phyloP scores from a whole-genome alignment of 2,888 invertebrate genomes.

The Drosophila vallismaia region DNA sequence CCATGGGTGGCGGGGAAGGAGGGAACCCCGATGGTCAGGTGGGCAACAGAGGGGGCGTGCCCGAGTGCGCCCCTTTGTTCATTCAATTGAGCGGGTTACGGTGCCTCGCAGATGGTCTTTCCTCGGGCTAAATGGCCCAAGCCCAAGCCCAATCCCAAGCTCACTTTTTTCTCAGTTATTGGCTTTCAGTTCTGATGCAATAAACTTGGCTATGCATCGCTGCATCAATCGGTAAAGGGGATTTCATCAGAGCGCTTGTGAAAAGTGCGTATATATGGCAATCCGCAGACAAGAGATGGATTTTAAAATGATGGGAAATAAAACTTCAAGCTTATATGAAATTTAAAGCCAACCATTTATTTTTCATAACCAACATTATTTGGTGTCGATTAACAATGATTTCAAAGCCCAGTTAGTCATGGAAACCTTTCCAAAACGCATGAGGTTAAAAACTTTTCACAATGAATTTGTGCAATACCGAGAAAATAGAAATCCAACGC shows the following conservation, averaged over 20 bases:
- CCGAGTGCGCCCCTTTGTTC: constrained; percentile 56
- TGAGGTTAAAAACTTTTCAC: neutral
- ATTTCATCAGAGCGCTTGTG: constrained; percentile 19
- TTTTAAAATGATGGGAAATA: constrained; percentile 4
- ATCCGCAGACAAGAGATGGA: constrained; percentile 2
- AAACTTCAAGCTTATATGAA: neutral
- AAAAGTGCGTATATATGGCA: constrained; percentile 40
- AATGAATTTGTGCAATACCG: neutral
- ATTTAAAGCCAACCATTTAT: too few species aligned
- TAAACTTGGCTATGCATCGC: constrained; percentile 61
- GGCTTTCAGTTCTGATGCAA: constrained; percentile 67
- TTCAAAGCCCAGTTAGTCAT: neutral
- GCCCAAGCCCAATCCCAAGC: constrained; percentile 28
- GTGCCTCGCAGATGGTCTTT: constrained; percentile 22
- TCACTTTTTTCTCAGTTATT: constrained; percentile 53
- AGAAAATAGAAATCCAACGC: neutral
- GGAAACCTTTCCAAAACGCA: neutral
- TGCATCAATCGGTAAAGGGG: constrained; percentile 47
- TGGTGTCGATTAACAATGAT: neutral
- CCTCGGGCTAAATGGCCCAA: constrained; percentile 50
- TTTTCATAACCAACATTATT: too few species aligned
- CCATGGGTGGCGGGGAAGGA: constrained; percentile 3
- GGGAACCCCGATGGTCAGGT: neutral
- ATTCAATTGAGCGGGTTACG: constrained; percentile 70
- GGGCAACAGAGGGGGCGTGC: neutral